A percentile compares a stretch with the other conserved stretches of the same genome.
Conservation (phyloP, 53 echinoderm and acorn worm species). For the Henricia sp. region DNA sequence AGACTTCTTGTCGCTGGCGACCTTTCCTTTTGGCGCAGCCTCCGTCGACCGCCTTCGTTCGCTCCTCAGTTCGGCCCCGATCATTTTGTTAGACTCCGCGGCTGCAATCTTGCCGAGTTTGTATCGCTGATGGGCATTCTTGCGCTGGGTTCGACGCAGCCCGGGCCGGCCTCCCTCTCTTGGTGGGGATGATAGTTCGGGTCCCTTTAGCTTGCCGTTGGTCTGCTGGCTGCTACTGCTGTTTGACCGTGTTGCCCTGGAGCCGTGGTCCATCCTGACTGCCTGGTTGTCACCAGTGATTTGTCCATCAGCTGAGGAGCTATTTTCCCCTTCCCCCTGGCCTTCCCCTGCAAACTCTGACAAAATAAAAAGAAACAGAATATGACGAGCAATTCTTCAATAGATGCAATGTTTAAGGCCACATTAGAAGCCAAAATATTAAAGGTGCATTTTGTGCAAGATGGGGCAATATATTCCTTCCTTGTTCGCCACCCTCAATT, state of each 20-base stretch:
- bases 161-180: no score
- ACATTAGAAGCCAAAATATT: conserved; percentile 11
- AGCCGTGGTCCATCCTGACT: conserved; percentile 31
- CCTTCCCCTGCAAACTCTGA: conserved; percentile 37
- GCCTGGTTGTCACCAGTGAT: conserved; percentile 58
- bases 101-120: conserved; percentile 53
- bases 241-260: conserved; percentile 12
- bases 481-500: no score
- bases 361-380: conserved; percentile 44
- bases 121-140: conserved; percentile 53
- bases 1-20: conserved; percentile 5
- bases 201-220: not conserved
- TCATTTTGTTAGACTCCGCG: conserved; percentile 41
- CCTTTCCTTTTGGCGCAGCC: not conserved
- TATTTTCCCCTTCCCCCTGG: conserved; percentile 23
- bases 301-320: conserved; percentile 44
- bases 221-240: conserved; percentile 9
- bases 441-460: not conserved
- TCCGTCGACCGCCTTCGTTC: conserved; percentile 46
- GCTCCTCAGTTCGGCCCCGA: conserved; percentile 43
- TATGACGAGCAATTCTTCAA: no score
- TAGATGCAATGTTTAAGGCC: no score
- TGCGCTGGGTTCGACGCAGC: conserved; percentile 47
- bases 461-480: no score
- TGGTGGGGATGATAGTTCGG: not conserved